Evolutionary conservation across 2,797 vertebrate species (phyloP).

Genomic region (Xiphophorus birchmanni): DNA sequence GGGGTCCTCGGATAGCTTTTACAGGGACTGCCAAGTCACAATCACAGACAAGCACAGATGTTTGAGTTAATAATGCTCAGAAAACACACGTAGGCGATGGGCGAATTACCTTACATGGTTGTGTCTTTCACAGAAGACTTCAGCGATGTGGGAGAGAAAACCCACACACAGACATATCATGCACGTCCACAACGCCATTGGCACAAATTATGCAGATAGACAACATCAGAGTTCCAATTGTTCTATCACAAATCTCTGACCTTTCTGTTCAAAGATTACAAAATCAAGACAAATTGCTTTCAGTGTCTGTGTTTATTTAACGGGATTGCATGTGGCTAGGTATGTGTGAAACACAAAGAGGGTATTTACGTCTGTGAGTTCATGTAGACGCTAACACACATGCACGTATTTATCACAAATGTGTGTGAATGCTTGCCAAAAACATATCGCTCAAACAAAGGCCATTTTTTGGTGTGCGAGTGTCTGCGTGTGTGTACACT

Average conservation of each 20-base stretch:
- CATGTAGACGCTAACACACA: constrained; percentile 41
- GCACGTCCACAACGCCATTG: constrained; percentile 21
- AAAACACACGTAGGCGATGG: constrained; percentile 51
- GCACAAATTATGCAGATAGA: constrained; percentile 51
- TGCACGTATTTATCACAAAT: constrained; percentile 67
- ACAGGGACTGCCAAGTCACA: constrained; percentile 66
- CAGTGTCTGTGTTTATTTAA: constrained; percentile 56
- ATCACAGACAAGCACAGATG: constrained; percentile 69
- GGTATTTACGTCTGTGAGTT: constrained; percentile 32
- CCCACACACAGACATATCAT: constrained; percentile 39
- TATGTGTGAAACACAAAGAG: constrained; percentile 38
- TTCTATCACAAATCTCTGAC: constrained; percentile 55
- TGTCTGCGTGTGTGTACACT: constrained; percentile 68
- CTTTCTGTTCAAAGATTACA: constrained; percentile 59
- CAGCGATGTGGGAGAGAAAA: constrained; percentile 45
- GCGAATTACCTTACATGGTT: constrained; percentile 67
- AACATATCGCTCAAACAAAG: constrained; percentile 76
- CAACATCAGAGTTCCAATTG: constrained; percentile 59
- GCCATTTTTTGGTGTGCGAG: constrained; percentile 69
- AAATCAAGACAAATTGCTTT: constrained; percentile 68
- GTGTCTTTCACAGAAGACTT: constrained; percentile 59
- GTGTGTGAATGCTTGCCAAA: constrained; percentile 74
- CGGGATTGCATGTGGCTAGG: constrained; percentile 42
- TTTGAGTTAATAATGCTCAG: constrained; percentile 69
- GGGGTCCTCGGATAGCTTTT: constrained; percentile 60